Evolutionary conservation across 2,888 invertebrate species (phyloP), one percentile per base, ranked within the genome.

Genomic region (Eugnorisma glareosa): DNA sequence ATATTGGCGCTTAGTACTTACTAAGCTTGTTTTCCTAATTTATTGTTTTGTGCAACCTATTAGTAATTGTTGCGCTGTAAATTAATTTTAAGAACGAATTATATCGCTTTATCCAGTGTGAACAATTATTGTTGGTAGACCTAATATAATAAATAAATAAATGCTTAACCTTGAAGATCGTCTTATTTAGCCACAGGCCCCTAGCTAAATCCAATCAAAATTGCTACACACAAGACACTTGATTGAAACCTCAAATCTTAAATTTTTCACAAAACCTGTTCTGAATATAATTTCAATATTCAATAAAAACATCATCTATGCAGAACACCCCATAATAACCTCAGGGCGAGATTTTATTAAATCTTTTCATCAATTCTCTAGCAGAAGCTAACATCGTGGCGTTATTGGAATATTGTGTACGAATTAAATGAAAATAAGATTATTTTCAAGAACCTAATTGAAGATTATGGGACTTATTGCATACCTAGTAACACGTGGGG

Each of bases 361-460:
- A 77, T 83, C 40, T 59, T 57, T 43, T 28, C 66, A 82, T 43
- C 24, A 43, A 77, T 77, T 66, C 28, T 66, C 59, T 13, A n/a
- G 13, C 15, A 75, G 28, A 57, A 57, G 45, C 45, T 31, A 8
- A 8, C 48, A 40, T 18, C 48, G 37, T 45, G 11, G 18, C 54
- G 24, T 28, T 57, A 48, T 51, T 43, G 43, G 35, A 64, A 82
- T 35, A 40, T 82, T 35, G 82, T 75, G n/a, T 4, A n/a, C 15
- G 21, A 37, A 77, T 82, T 45, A 63, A 54, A 75, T 5, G n/a
- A 24, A 31, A 78, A 75, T 82, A 64, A 31, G 64, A 82, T 82
- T 78, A 63, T 18, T 45, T 31, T 45, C 1, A 21, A 35, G 24
- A 31, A 31, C 5, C 1, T 11, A 18, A 75, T 45, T 18, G 13